Conservation (phyloP, 2,113 vertebrate species). For the Phylloscopus trochiloides region DNA sequence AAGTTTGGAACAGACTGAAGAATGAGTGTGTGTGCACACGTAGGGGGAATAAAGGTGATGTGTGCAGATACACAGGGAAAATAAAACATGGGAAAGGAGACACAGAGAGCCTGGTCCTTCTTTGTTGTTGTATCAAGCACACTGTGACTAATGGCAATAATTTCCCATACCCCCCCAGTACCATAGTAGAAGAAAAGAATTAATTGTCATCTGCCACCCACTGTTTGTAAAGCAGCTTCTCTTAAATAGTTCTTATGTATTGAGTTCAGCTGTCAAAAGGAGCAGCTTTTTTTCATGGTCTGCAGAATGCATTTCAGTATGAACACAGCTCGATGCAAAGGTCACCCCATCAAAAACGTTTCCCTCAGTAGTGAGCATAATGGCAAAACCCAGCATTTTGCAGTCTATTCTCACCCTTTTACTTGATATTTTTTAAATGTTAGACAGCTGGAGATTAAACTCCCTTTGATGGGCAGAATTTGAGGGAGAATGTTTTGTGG, state of each 20-base stretch:
- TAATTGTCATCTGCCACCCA: slow-evolving; percentile 51
- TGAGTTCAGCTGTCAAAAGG: slow-evolving; percentile 39
- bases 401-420: slow-evolving; percentile 17
- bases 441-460: slow-evolving; percentile 64
- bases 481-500: background rate
- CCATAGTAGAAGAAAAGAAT: background rate
- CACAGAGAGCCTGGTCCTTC: background rate
- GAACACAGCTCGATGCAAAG: slow-evolving; percentile 48
- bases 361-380: slow-evolving; percentile 26
- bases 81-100: background rate
- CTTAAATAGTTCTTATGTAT: slow-evolving; percentile 21
- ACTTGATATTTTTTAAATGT: slow-evolving; percentile 44
- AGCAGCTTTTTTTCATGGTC: slow-evolving; percentile 24
- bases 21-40: too few species aligned
- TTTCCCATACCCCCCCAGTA: background rate
- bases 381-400: slow-evolving; percentile 16
- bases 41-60: fast-evolving
- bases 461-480: slow-evolving; percentile 39
- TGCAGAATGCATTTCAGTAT: slow-evolving; percentile 45
- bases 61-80: background rate
- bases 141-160: background rate
- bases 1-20: background rate
- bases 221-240: slow-evolving; percentile 50
- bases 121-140: background rate
- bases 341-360: slow-evolving; percentile 67